Conservation (phyloP, 2,113 vertebrate genomes). For the Pitta sordida region DNA sequence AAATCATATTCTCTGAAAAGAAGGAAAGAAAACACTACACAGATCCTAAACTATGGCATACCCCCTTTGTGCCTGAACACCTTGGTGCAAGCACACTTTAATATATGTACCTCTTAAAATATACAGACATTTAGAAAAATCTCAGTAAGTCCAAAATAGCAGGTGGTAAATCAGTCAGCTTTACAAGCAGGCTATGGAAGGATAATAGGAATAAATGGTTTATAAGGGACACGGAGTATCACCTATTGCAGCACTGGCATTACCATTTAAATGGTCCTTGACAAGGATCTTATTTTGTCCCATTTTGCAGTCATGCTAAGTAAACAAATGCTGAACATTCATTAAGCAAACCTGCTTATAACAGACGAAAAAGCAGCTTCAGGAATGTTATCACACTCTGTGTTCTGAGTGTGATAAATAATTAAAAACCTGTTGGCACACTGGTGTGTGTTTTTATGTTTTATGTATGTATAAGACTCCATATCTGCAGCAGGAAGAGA, state of each 20-base stretch:
- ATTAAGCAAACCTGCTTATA: constrained; percentile 5
- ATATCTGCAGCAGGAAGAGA: constrained; percentile 8
- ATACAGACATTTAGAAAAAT: not conserved
- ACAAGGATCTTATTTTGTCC: constrained; percentile 34
- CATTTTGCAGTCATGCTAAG: constrained; percentile 37
- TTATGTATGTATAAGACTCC: constrained; percentile 42
- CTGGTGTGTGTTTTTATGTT: constrained; percentile 42
- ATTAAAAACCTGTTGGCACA: constrained; percentile 59
- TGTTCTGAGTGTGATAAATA: constrained; percentile 56
- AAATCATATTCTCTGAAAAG: not conserved
- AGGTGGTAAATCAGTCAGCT: not conserved
- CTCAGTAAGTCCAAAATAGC: not conserved
- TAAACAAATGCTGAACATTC: constrained; percentile 35
- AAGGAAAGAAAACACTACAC: not conserved
- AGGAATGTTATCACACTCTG: constrained; percentile 25
- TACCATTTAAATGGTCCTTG: constrained; percentile 49
- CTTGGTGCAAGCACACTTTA: not conserved
- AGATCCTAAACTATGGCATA: not conserved
- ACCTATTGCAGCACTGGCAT: not conserved
- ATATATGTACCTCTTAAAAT: not conserved
- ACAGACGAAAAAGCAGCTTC: not conserved
- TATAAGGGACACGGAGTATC: not conserved
- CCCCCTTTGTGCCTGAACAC: accelerated
- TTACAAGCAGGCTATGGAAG: not conserved
- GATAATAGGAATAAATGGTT: not conserved